phyloP scores from a whole-genome alignment of 1,140 invertebrate genomes.

The Xylocopa sonorina region DNA sequence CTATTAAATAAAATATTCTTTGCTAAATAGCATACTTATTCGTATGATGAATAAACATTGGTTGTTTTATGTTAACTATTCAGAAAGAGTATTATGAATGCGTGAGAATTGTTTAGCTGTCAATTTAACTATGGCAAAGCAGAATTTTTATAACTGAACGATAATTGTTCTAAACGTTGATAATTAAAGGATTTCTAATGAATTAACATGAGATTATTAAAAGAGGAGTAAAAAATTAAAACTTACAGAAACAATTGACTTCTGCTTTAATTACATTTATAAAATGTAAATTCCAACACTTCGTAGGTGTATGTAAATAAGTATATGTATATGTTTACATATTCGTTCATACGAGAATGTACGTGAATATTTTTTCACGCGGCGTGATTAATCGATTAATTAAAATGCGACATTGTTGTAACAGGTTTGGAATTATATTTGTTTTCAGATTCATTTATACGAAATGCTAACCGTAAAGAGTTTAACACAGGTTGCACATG shows the following conservation, averaged over 20 bases:
- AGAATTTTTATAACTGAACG: neutral
- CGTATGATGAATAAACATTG: too few relatives aligned
- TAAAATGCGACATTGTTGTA: neutral
- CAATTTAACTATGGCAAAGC: neutral
- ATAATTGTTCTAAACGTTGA: neutral
- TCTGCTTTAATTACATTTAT: neutral
- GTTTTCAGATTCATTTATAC: slow-evolving; percentile 14
- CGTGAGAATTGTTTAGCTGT: too few relatives aligned
- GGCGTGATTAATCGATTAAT: slow-evolving; percentile 8
- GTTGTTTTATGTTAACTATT: too few relatives aligned
- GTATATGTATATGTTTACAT: slow-evolving; percentile 38
- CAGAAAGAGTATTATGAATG: neutral
- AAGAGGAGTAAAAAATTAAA: neutral
- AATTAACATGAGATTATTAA: neutral
- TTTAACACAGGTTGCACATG: slow-evolving; percentile 60
- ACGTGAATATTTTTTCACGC: slow-evolving; percentile 1
- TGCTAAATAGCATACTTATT: neutral
- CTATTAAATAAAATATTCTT: neutral
- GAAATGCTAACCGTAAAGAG: slow-evolving; percentile 31
- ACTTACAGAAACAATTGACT: slow-evolving; percentile 26
- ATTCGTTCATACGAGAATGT: slow-evolving; percentile 17
- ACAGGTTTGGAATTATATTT: neutral
- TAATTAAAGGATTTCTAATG: neutral
- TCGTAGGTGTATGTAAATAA: slow-evolving; percentile 34
- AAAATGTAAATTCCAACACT: slow-evolving; percentile 24